Evolutionary conservation across 2,888 invertebrate species (phyloP), one percentile per base, ranked within the genome.

Genomic region (Adelphocoris suturalis): DNA sequence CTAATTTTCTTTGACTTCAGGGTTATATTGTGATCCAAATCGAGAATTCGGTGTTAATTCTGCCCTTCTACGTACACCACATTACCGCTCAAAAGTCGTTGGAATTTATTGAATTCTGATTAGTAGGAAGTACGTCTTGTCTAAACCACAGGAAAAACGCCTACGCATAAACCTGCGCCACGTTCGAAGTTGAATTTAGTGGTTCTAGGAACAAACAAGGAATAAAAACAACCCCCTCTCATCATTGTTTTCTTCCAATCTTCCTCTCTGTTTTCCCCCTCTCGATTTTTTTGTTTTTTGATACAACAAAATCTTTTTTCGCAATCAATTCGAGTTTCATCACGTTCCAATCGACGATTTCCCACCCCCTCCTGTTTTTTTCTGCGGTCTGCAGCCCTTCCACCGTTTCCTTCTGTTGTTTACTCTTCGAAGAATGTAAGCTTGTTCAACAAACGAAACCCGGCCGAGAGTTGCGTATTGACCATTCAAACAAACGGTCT

Each of bases 291-390:
- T 12, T 68, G 19, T 68, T 23, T 68, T 23, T 27, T 12, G 52
- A 14, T 16, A 23, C 68, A 68, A 68, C 68, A 68, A 68, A 68
- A 68, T 68, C 68, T 23, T 68, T 37, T 68, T 23, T 23, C 68
- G 68, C 68, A 68, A 68, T 68, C 68, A 68, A 68, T 68, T 68
- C 68, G 68, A 68, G 68, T 68, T 68, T 68, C 68, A 68, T 68
- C 68, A 68, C 68, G 68, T 68, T 68, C 68, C 68, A 68, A 68
- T 68, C 23, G 68, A 68, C 68, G 68, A 68, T 68, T 37, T 37
- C 37, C 23, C 68, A 37, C 37, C 37, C 37, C 37, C 7, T 37
- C 37, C 37, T 7, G 37, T 68, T 68, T 68, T 68, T 68, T 68
- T 68, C 68, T 9, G 12, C 52, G 2, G 52, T n/a, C 61, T 9